A percentile compares a stretch with the other conserved stretches of the same genome.
These are phyloP conservation scores for Callipepla californica DNA, from an alignment of 2,113 vertebrate species.

Conservation along the genomic window DNA sequence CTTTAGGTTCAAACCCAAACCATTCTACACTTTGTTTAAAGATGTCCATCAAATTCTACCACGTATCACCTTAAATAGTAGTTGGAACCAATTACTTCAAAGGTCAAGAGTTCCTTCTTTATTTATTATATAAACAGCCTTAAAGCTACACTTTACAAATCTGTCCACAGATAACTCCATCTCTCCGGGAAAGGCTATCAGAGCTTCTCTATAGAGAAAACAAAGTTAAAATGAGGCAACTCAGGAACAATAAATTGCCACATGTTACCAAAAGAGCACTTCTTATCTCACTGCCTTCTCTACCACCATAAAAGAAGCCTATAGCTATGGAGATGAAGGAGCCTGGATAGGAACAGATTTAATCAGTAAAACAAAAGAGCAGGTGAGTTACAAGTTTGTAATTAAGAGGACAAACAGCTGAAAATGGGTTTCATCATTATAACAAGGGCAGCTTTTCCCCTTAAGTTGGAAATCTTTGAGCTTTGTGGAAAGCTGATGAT, in stretches of 20 bases:
- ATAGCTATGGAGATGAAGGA: fast-evolving
- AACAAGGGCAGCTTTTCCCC: not conserved
- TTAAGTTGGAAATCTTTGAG: fast-evolving
- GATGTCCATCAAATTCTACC: not conserved
- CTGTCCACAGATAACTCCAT: not conserved
- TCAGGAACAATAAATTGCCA: fast-evolving
- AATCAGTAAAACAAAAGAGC: not conserved
- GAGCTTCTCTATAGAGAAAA: not conserved
- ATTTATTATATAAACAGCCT: not conserved
- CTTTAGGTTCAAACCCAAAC: no score
- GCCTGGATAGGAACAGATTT: not conserved
- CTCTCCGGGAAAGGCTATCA: not conserved
- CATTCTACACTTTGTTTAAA: not conserved
- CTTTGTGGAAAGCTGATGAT: fast-evolving
- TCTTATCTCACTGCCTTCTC: not conserved
- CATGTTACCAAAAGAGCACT: not conserved
- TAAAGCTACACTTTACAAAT: not conserved
- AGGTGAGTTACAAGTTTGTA: not conserved
- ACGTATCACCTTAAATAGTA: not conserved
- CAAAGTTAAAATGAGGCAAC: not conserved
- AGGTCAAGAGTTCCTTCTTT: not conserved
- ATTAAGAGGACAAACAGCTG: not conserved
- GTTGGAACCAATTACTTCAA: not conserved
- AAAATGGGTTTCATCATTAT: not conserved
- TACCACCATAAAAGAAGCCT: not conserved